A percentile compares a stretch with the other conserved stretches of the same genome.
Conservation (phyloP, 2,113 vertebrate species). For the Bujurquina vittata region DNA sequence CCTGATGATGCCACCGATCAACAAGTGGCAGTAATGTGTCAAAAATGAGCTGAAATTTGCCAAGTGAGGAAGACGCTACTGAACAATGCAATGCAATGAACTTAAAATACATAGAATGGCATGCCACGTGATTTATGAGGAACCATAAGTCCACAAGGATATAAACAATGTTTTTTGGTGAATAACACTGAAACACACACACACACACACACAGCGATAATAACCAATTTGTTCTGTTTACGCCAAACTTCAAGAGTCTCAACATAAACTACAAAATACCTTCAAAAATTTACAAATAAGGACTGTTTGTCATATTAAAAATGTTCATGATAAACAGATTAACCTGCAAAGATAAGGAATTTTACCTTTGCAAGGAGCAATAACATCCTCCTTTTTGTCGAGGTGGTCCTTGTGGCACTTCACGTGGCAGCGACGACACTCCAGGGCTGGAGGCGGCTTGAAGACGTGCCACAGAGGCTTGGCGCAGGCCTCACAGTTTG, state of each 20-base stretch:
- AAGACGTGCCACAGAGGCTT: slow-evolving; percentile 99
- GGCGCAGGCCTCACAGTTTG: slow-evolving; percentile 98
- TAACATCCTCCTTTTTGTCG: slow-evolving; percentile 98
- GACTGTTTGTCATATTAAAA: neutral
- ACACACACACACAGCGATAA: neutral
- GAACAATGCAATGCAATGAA: neutral
- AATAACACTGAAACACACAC: neutral
- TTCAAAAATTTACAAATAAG: neutral
- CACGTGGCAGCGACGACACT: slow-evolving; percentile 96
- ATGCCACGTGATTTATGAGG: too few species aligned
- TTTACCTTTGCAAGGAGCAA: slow-evolving; percentile 98
- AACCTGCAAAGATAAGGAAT: neutral
- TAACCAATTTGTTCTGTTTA: neutral
- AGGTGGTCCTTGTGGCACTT: slow-evolving; percentile 99
- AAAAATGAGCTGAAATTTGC: neutral
- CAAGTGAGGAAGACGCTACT: neutral
- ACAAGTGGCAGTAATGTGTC: neutral
- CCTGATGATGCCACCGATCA: neutral
- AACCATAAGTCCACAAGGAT: neutral
- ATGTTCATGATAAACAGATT: neutral
- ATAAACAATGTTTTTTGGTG: neutral
- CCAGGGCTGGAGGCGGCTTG: slow-evolving; percentile 94
- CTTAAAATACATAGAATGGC: neutral
- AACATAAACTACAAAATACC: neutral
- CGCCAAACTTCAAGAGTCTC: too few species aligned